phyloP scores from a whole-genome alignment of 2,888 invertebrate genomes.

The Pegoplata infirma region DNA sequence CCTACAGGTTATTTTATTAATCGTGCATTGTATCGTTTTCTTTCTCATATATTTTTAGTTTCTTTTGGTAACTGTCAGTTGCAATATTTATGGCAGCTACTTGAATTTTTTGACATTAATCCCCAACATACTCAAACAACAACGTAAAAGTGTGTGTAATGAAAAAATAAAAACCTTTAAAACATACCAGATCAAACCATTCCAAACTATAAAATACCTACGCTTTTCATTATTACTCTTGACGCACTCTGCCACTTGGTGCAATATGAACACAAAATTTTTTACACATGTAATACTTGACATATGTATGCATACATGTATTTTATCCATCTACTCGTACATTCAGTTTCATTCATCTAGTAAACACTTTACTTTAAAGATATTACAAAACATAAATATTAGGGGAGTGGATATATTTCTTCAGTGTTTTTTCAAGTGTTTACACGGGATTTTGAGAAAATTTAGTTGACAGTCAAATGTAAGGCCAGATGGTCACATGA shows the following conservation, averaged over 20 bases:
- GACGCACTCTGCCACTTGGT: not conserved
- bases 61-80: conserved; percentile 46
- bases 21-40: not conserved
- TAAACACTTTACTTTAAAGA: conserved; percentile 1
- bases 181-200: conserved; percentile 25
- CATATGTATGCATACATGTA: conserved; percentile 1
- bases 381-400: not conserved
- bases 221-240: conserved; percentile 13
- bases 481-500: too few relatives aligned
- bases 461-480: too few relatives aligned
- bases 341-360: not conserved
- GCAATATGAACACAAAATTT: not conserved
- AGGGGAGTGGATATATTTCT: too few relatives aligned
- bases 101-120: conserved; percentile 63
- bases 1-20: not conserved
- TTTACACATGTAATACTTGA: conserved; percentile 6
- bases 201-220: conserved; percentile 2
- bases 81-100: conserved; percentile 61
- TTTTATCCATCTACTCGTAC: not conserved
- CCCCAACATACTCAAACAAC: conserved; percentile 42
- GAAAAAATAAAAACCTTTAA: conserved; percentile 16
- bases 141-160: conserved; percentile 5
- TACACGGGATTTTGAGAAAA: too few relatives aligned
- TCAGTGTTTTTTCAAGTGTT: too few relatives aligned
- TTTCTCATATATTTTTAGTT: not conserved